Evolutionary conservation across 2,888 invertebrate genomes (phyloP).

Genomic region (Dryobota labecula): DNA sequence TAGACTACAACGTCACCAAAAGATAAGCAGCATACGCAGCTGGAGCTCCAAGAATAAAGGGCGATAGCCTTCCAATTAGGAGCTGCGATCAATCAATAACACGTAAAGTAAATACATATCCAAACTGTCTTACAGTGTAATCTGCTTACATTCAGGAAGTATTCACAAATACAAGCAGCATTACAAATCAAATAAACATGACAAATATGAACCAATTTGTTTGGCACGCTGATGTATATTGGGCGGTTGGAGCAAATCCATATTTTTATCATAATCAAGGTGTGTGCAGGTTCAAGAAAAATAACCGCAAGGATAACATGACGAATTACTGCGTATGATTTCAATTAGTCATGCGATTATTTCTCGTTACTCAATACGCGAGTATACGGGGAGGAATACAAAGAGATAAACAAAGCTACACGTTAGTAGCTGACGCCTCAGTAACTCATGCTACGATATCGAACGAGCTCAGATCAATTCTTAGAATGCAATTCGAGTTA

Average conservation of each 20-base stretch:
- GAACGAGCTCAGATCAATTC: slow-evolving; percentile 76
- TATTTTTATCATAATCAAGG: slow-evolving; percentile 58
- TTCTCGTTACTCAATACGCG: slow-evolving; percentile 83
- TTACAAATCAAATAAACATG: slow-evolving; percentile 68
- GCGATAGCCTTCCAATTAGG: slow-evolving; percentile 65
- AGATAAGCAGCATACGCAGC: slow-evolving; percentile 60
- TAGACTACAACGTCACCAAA: slow-evolving; percentile 48
- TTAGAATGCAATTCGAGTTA: slow-evolving; percentile 85
- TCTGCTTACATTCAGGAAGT: slow-evolving; percentile 48
- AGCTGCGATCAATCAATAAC: slow-evolving; percentile 58
- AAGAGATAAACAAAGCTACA: slow-evolving; percentile 75
- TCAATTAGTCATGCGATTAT: slow-evolving; percentile 83
- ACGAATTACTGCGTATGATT: slow-evolving; percentile 76
- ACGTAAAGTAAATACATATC: slow-evolving; percentile 53
- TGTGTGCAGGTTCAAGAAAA: slow-evolving; percentile 63
- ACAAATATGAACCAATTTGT: slow-evolving; percentile 65
- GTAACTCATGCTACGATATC: slow-evolving; percentile 81
- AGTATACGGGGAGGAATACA: slow-evolving; percentile 60
- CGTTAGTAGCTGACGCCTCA: slow-evolving; percentile 78
- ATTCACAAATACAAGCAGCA: slow-evolving; percentile 48
- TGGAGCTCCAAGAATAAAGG: slow-evolving; percentile 61
- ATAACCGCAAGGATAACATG: slow-evolving; percentile 70
- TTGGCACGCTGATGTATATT: slow-evolving; percentile 54
- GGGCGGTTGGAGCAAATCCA: slow-evolving; percentile 54
- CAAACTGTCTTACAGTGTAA: slow-evolving; percentile 52